These are phyloP conservation scores for Echinometra lucunter DNA, from an alignment of 53 echinoderm and acorn worm species.

Conservation along the genomic window DNA sequence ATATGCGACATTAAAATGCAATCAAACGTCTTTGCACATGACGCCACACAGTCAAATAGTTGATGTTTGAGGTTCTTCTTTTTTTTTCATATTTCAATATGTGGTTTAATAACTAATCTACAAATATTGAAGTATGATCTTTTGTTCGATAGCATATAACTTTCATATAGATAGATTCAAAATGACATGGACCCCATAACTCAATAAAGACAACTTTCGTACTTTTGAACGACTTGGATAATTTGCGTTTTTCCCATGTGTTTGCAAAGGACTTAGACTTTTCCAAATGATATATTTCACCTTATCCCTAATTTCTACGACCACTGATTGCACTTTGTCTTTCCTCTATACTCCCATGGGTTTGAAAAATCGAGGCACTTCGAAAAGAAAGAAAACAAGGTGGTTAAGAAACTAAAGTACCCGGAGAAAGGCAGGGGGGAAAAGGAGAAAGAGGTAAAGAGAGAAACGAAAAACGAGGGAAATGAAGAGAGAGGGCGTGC, in stretches of 20 bases:
- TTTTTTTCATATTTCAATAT: too few species aligned
- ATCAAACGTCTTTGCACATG: too few species aligned
- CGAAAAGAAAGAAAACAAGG: not conserved
- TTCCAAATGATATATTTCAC: not conserved
- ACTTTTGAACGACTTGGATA: not conserved
- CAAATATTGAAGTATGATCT: too few species aligned
- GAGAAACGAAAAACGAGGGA: not conserved
- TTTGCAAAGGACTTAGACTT: too few species aligned
- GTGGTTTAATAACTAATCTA: too few species aligned
- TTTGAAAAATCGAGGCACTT: not conserved
- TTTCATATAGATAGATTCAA: not conserved
- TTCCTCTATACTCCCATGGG: not conserved
- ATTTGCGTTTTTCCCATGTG: too few species aligned
- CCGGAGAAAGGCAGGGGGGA: not conserved
- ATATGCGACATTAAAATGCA: too few species aligned
- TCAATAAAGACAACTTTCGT: not conserved
- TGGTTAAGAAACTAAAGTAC: not conserved
- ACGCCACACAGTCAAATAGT: too few species aligned
- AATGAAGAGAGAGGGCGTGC: constrained; percentile 54
- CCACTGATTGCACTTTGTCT: not conserved
- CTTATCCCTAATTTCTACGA: not conserved
- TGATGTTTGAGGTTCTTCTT: too few species aligned
- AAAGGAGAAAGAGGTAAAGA: not conserved
- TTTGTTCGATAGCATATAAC: not conserved
- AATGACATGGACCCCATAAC: not conserved